Conservation (phyloP, 2,888 invertebrate genomes). For the Calameuta filiformis region DNA sequence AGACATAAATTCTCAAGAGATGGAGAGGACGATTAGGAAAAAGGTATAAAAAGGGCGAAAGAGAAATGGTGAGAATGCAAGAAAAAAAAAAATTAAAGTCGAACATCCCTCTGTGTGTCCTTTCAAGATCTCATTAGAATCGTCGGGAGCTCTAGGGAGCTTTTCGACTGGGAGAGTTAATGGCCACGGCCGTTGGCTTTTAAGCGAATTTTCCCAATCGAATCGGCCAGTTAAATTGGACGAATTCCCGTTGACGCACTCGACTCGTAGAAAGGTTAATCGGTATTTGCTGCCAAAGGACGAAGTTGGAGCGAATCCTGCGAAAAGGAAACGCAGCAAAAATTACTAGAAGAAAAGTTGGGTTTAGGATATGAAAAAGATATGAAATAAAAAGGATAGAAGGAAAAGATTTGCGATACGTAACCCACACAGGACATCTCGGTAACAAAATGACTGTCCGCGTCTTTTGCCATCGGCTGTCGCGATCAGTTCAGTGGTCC, state of each 20-base stretch:
- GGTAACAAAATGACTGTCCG: neutral
- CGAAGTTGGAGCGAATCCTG: neutral
- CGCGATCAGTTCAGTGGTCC: slow-evolving; percentile 25
- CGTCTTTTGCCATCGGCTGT: neutral
- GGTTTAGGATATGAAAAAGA: neutral
- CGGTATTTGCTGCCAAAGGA: neutral
- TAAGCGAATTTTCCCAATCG: neutral
- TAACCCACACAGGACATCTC: neutral
- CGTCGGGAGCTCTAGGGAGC: neutral
- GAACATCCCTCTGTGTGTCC: neutral
- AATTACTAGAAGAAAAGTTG: neutral
- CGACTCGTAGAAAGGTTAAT: neutral
- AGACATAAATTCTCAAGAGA: neutral
- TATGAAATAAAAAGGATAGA: neutral
- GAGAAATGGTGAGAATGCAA: neutral
- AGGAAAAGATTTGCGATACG: neutral
- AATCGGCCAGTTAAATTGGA: neutral
- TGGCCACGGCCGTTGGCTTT: neutral
- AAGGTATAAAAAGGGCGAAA: neutral
- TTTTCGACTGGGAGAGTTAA: neutral
- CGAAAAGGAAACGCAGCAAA: too few relatives aligned
- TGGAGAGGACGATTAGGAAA: neutral
- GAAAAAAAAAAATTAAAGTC: neutral
- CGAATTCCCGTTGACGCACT: neutral
- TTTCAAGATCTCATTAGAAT: neutral